A percentile compares a stretch with the other conserved stretches of the same genome.
phyloP scores from a whole-genome alignment of 2,797 vertebrate species.

The Odontamblyopus lacepedii region DNA sequence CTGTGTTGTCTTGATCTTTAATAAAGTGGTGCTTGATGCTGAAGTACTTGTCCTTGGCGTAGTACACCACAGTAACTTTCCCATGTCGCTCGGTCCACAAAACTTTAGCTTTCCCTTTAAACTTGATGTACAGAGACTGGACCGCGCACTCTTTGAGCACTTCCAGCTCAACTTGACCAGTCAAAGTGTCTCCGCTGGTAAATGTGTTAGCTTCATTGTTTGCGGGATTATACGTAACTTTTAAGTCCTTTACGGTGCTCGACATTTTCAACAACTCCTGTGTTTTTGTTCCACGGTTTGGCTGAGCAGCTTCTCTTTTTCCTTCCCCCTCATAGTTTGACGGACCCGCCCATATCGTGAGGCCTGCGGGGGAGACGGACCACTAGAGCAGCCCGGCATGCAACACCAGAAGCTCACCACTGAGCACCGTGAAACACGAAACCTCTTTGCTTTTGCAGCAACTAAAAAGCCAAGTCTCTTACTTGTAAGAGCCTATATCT shows the following conservation, averaged over 20 bases:
- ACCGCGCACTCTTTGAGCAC: conserved; percentile 60
- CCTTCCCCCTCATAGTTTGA: no score
- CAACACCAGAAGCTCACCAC: no score
- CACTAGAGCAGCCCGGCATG: no score
- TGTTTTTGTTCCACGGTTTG: not conserved
- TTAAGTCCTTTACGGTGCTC: conserved; percentile 59
- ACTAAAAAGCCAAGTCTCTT: no score
- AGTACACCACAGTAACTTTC: conserved; percentile 29
- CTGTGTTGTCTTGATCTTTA: not conserved
- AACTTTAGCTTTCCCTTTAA: conserved; percentile 71
- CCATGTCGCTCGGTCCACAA: conserved; percentile 57
- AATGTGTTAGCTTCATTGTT: conserved; percentile 58
- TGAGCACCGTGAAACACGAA: no score
- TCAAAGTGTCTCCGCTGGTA: conserved; percentile 59
- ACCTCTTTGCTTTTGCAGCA: no score
- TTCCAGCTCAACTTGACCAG: conserved; percentile 61
- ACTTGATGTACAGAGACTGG: conserved; percentile 52
- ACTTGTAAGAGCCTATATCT: no score
- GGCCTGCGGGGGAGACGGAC: no score
- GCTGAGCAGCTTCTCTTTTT: not conserved
- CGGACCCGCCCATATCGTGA: not conserved
- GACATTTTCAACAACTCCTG: conserved; percentile 43
- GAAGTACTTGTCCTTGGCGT: conserved; percentile 73
- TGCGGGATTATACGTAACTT: conserved; percentile 44
- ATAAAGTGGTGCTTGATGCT: conserved; percentile 59